A percentile compares a stretch with the other conserved stretches of the same genome.
phyloP scores from a whole-genome alignment of 2,888 invertebrate genomes.

The Agonopterix subpropinquella region DNA sequence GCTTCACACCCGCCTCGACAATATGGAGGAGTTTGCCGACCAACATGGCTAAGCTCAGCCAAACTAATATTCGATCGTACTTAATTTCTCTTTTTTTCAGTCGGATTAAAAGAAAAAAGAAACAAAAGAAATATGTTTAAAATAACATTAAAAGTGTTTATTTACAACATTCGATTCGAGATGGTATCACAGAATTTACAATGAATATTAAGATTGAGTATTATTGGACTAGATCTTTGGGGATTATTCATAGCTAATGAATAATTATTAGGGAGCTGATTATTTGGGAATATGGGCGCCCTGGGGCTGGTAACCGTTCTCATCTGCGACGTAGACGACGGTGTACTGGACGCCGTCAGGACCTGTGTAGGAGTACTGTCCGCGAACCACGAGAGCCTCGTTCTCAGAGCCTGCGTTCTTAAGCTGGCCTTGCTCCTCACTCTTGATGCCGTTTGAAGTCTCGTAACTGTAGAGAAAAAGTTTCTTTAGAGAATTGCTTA shows the following conservation, averaged over 20 bases:
- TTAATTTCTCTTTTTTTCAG: too few species aligned
- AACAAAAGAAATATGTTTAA: slow-evolving; percentile 24
- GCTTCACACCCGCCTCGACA: too few species aligned
- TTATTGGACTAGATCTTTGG: slow-evolving; percentile 23
- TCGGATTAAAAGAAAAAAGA: slow-evolving; percentile 1
- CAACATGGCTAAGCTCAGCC: too few species aligned
- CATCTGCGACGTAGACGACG: slow-evolving; percentile 67
- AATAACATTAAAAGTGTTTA: slow-evolving; percentile 36
- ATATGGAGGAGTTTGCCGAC: too few species aligned
- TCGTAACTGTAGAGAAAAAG: slow-evolving; percentile 21
- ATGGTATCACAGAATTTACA: slow-evolving; percentile 60
- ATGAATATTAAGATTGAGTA: slow-evolving; percentile 31
- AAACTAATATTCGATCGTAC: too few species aligned
- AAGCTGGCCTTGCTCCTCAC: slow-evolving; percentile 44
- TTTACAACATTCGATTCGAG: slow-evolving; percentile 31
- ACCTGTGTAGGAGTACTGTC: slow-evolving; percentile 59
- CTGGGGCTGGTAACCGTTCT: slow-evolving; percentile 68
- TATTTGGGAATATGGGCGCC: slow-evolving; percentile 48
- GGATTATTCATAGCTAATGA: too few species aligned
- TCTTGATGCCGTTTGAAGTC: slow-evolving; percentile 58
- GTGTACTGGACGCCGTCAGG: slow-evolving; percentile 60
- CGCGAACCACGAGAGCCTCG: slow-evolving; percentile 62
- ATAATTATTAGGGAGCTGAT: not conserved
- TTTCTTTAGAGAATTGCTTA: too few species aligned
- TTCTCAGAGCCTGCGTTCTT: slow-evolving; percentile 59